Percentiles rank a stretch among this genome's conserved stretches.
These are phyloP conservation scores for Chlorocebus sabaeus DNA, from an alignment of 2,113 vertebrate genomes.

Conservation along the genomic window DNA sequence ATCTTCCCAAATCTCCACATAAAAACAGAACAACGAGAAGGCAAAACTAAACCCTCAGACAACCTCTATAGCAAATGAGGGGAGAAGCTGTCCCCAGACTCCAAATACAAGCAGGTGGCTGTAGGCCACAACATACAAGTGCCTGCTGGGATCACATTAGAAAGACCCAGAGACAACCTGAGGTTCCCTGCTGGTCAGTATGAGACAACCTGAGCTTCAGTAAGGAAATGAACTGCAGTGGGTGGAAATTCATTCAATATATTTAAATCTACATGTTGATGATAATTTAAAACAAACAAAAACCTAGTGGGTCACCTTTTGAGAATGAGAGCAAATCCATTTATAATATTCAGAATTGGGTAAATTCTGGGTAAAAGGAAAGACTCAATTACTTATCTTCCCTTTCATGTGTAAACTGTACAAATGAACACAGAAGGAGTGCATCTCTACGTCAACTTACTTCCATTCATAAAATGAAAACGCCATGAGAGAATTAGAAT, in stretches of 20 bases:
- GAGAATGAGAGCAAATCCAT: neutral
- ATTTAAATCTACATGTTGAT: neutral
- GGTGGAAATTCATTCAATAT: neutral
- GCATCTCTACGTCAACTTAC: neutral
- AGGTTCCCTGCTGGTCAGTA: rapidly evolving
- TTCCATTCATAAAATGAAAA: neutral
- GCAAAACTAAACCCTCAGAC: neutral
- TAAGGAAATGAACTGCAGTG: neutral
- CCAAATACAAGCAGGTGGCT: neutral
- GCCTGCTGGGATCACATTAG: neutral
- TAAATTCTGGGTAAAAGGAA: neutral
- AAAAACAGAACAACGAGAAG: neutral
- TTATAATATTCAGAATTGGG: neutral
- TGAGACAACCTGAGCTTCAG: neutral
- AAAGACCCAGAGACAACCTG: too few relatives aligned
- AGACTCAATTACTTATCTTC: too few relatives aligned
- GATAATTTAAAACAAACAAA: neutral
- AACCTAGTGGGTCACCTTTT: neutral
- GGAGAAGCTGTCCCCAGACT: neutral
- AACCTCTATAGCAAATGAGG: neutral
- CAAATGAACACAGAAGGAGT: rapidly evolving
- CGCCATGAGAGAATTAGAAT: rapidly evolving
- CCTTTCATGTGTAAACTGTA: rapidly evolving
- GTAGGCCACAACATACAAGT: neutral
- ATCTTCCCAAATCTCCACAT: neutral